phyloP scores from a whole-genome alignment of 2,113 vertebrate species.

The Orientallactaga bullata region DNA sequence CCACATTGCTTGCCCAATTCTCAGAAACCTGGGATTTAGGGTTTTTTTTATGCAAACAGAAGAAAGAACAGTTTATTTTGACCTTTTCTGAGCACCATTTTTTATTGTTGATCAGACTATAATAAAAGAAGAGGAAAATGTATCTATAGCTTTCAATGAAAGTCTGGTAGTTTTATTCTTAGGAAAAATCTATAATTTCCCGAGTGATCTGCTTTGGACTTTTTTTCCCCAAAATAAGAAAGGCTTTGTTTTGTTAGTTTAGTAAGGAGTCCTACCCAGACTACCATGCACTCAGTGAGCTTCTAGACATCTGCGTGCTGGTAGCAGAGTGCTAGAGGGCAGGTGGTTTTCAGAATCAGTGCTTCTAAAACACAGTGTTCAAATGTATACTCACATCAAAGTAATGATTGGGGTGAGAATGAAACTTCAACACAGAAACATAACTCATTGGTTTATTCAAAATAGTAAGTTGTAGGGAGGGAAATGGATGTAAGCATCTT shows the following conservation, averaged over 20 bases:
- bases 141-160: neutral
- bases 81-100: neutral
- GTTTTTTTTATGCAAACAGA: constrained; percentile 9
- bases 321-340: neutral
- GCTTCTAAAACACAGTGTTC: neutral
- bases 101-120: neutral
- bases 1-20: neutral
- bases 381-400: neutral
- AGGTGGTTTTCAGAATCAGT: neutral
- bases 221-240: constrained; percentile 32
- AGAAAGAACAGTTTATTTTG: neutral
- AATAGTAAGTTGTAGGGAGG: constrained; percentile 13
- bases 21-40: constrained; percentile 29
- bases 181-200: constrained; percentile 27
- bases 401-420: neutral
- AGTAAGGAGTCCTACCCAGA: neutral
- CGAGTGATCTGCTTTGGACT: neutral
- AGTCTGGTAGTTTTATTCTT: neutral
- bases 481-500: neutral
- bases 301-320: neutral
- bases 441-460: constrained; percentile 16
- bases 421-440: neutral
- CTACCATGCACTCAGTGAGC: neutral
- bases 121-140: constrained; percentile 15
- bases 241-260: neutral